These are phyloP conservation scores for Choloepus didactylus DNA, from an alignment of 2,797 vertebrate species.

Conservation along the genomic window DNA sequence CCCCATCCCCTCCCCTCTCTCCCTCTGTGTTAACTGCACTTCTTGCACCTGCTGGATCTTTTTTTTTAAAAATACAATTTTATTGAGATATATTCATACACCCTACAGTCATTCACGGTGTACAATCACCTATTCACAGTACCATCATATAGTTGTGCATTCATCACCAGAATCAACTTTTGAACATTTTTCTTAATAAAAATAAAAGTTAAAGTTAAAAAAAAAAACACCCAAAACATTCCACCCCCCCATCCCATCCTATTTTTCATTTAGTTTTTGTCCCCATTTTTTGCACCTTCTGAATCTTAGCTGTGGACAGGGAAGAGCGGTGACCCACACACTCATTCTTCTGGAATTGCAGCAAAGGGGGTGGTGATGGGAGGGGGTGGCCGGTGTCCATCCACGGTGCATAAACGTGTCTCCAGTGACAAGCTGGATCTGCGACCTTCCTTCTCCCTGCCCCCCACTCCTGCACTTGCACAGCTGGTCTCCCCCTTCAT, in stretches of 20 bases:
- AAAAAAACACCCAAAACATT: too few relatives aligned
- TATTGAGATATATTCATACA: too few relatives aligned
- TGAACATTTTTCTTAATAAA: too few relatives aligned
- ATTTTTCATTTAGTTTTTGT: too few relatives aligned
- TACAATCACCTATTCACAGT: too few relatives aligned
- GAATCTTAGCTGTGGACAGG: background rate
- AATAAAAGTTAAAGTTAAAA: too few relatives aligned
- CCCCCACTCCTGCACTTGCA: background rate
- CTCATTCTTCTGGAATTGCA: background rate
- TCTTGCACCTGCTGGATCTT: background rate
- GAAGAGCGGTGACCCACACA: background rate
- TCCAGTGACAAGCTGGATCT: background rate
- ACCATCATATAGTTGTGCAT: too few relatives aligned
- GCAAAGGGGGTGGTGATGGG: background rate
- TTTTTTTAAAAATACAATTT: too few relatives aligned
- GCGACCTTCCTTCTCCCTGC: accelerated
- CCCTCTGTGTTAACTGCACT: background rate
- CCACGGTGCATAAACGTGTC: accelerated
- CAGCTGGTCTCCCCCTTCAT: background rate
- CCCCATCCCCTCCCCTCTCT: background rate
- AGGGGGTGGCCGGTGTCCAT: background rate
- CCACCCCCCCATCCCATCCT: too few relatives aligned
- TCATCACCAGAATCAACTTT: too few relatives aligned
- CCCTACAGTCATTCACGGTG: too few relatives aligned
- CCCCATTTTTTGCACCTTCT: too few relatives aligned